Evolutionary conservation across 2,888 invertebrate species (phyloP), one percentile per base, ranked within the genome.

Genomic region (Drosophila stalkeri): DNA sequence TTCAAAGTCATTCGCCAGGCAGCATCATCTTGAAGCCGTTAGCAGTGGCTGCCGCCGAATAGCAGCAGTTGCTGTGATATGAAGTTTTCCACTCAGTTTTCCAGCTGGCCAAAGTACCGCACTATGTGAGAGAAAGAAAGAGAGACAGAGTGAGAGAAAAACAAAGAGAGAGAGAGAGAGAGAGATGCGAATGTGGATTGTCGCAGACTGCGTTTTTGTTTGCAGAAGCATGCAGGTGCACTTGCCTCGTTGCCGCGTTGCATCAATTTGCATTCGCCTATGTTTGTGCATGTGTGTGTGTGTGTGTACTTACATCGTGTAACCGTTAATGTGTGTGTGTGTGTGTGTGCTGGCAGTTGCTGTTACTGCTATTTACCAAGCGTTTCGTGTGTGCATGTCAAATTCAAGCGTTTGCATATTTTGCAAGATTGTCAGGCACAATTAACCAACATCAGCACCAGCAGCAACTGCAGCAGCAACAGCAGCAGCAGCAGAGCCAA

Each of bases 351-450:
- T 75, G 75, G 72, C 79, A 72, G 72, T 86, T 74, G 69, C 75
- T 80, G 80, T 80, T 75, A 69, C 79, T 80, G 84, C 80, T 89
- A 87, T 86, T 86, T 86, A 77, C 88, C 77, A 80, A 89, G 80
- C 80, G 87, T 89, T 87, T 86, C 86, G 88, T 86, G 85, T 86
- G 89, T 86, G 89, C 89, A 81, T 89, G 85, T 86, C 85, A 86
- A 89, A 86, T 86, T 86, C 85, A 86, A 86, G 84, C 85, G 84
- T 84, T 86, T 86, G 85, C 85, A 86, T 86, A 86, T 89, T 89
- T 86, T 81, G 85, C 87, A 86, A 86, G 85, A 86, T 80, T 89
- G 84, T 74, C 87, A 86, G 89, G 85, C 89, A 80, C 85, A 85
- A 85, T 85, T 85, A 85, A 85, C 85, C 85, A 84, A 86, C 86